phyloP scores from a whole-genome alignment of 2,888 invertebrate species.

The Athalia circularis region DNA sequence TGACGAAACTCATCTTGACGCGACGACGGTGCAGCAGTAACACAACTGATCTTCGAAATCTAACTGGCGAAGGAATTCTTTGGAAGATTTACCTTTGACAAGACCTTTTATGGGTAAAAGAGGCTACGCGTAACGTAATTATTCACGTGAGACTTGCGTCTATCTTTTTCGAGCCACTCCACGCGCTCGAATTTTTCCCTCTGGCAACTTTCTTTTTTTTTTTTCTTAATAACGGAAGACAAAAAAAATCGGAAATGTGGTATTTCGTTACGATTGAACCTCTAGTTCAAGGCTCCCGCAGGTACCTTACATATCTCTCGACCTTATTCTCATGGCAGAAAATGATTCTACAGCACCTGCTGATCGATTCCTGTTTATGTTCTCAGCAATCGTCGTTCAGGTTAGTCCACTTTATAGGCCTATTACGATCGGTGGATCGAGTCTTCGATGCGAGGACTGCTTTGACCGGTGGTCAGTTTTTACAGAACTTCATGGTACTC shows the following conservation, averaged over 20 bases:
- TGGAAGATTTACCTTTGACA: neutral
- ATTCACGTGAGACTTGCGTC: neutral
- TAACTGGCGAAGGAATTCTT: slow-evolving; percentile 9
- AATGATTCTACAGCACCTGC: no score
- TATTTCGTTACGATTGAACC: neutral
- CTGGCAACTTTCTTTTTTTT: neutral
- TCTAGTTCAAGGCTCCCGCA: no score
- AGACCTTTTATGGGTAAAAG: neutral
- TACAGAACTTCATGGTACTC: neutral
- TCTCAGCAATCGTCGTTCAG: slow-evolving; percentile 1
- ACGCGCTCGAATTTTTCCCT: no score
- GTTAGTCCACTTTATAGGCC: slow-evolving; percentile 3
- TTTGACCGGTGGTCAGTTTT: neutral
- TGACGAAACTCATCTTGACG: no score
- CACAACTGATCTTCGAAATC: neutral
- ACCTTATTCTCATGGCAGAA: no score
- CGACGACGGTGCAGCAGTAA: no score
- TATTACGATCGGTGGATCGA: neutral
- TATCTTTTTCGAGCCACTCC: neutral
- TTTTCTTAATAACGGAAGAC: neutral
- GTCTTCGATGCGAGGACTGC: neutral
- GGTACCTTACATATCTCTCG: no score
- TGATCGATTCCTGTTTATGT: neutral
- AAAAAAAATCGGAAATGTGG: neutral
- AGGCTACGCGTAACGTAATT: neutral